phyloP scores from a whole-genome alignment of 2,888 invertebrate genomes.

The Gasteruption jaculator region DNA sequence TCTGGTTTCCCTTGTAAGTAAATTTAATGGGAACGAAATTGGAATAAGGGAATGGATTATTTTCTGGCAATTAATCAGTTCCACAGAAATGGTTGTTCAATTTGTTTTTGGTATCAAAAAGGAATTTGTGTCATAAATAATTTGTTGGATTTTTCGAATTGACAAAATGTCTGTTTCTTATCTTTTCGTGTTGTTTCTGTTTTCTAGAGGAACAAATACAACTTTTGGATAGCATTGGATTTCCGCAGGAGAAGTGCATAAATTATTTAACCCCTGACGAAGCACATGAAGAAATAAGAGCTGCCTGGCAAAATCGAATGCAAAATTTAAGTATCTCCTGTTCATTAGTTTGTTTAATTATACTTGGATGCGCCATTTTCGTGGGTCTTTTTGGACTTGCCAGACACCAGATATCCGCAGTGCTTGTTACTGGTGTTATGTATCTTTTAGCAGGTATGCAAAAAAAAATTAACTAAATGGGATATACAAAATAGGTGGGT shows the following conservation, averaged over 20 bases:
- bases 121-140: no score
- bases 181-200: constrained; percentile 9
- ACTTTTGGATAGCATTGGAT: constrained; percentile 62
- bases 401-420: constrained; percentile 89
- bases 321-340: constrained; percentile 94
- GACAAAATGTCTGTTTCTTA: no score
- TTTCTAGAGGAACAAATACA: constrained; percentile 68
- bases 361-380: constrained; percentile 80
- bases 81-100: no score
- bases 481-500: not conserved
- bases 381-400: constrained; percentile 87
- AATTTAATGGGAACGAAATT: no score
- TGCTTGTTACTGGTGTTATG: constrained; percentile 91
- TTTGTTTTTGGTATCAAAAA: no score
- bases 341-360: constrained; percentile 85
- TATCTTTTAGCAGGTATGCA: constrained; percentile 81
- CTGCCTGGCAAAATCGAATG: constrained; percentile 74
- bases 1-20: no score
- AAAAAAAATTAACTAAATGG: not conserved
- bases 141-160: no score
- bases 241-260: constrained; percentile 70
- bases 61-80: no score
- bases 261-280: constrained; percentile 73
- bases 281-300: constrained; percentile 66
- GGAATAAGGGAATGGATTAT: no score